Evolutionary conservation across 2,113 vertebrate genomes (phyloP).

Genomic region (Oryzias curvinotus): DNA sequence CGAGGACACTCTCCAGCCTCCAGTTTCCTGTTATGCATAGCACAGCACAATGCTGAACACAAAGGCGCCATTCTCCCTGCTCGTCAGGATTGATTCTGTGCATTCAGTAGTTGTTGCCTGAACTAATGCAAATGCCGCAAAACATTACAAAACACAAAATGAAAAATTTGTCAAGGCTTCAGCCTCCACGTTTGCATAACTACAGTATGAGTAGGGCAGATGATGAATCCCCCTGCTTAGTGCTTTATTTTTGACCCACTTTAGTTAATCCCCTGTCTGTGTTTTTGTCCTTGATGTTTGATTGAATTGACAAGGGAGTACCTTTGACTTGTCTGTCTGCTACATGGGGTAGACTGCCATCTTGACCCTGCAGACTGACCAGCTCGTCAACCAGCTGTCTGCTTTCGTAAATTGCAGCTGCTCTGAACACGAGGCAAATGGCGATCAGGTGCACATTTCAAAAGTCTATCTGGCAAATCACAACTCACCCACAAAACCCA

Average conservation of each 20-base stretch:
- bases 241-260: slow-evolving; percentile 32
- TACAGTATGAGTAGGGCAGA: slow-evolving; percentile 32
- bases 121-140: slow-evolving; percentile 33
- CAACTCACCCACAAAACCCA: not conserved
- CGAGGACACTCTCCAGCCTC: not conserved
- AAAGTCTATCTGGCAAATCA: not conserved
- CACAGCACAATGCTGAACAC: slow-evolving; percentile 20
- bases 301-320: slow-evolving; percentile 3
- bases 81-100: slow-evolving; percentile 14
- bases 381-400: not conserved
- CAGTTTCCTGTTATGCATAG: slow-evolving; percentile 15
- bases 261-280: slow-evolving; percentile 17
- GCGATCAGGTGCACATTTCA: slow-evolving; percentile 8
- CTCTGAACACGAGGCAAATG: not conserved
- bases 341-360: not conserved
- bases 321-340: not conserved
- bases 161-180: slow-evolving; percentile 29
- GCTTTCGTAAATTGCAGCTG: not conserved
- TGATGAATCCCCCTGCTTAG: slow-evolving; percentile 25
- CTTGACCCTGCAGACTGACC: slow-evolving; percentile 2
- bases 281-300: not conserved
- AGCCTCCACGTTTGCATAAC: slow-evolving; percentile 39
- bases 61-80: slow-evolving; percentile 9
- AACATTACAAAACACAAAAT: slow-evolving; percentile 23
- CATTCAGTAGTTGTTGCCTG: slow-evolving; percentile 13